Percentiles rank a stretch among this genome's conserved stretches.
Conservation (phyloP, 1,140 invertebrate species). For the Lamellibrachia luymesi region DNA sequence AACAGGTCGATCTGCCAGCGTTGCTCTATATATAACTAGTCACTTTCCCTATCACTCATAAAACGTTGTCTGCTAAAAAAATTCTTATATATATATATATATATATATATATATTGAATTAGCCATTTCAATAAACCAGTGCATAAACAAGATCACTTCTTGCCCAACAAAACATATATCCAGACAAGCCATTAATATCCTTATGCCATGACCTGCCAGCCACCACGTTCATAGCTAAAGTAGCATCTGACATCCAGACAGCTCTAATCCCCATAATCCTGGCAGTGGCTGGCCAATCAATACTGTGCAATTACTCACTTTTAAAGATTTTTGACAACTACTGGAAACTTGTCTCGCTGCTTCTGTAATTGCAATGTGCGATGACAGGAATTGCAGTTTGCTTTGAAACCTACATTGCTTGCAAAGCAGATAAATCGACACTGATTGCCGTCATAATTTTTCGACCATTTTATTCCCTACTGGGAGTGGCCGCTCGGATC, state of each 20-base stretch:
- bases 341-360: not conserved
- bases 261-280: not conserved
- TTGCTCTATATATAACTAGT: not conserved
- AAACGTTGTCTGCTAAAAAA: not conserved
- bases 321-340: not conserved
- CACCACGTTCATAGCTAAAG: not conserved
- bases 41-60: not conserved
- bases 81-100: not conserved
- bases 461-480: no score
- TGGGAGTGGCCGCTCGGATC: no score
- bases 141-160: not conserved
- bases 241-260: not conserved
- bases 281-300: not conserved
- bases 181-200: not conserved
- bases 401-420: no score
- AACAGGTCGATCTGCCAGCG: no score
- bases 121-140: not conserved
- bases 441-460: no score
- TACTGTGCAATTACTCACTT: not conserved
- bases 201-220: not conserved
- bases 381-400: not conserved
- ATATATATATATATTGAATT: not conserved
- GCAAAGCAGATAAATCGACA: no score
- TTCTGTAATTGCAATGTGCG: not conserved
- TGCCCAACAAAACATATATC: not conserved